Evolutionary conservation across 2,888 invertebrate genomes (phyloP), one percentile per base, ranked within the genome.

Genomic region (Cerastis leucographa): DNA sequence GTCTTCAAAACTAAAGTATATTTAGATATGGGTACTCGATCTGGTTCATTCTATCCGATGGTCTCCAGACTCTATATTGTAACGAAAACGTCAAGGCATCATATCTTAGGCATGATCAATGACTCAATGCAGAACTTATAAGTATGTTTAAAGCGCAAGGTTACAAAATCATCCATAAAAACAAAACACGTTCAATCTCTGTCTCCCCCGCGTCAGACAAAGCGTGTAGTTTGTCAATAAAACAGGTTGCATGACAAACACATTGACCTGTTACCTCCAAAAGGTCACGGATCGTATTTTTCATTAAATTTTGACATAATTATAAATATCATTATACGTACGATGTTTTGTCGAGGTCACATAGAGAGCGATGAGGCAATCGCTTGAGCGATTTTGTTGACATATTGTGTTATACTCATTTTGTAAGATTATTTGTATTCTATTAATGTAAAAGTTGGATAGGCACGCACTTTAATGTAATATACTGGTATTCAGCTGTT

Each of bases 241-340:
- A 74, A 79, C 85, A 77, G 67, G 80, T 86, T 76, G 64, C 56
- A 35, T 74, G 76, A 86, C 86, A 84, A 87, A 85, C 81, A 75
- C 75, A 76, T 73, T 87, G 87, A 87, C 86, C 88, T 69, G 80
- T 79, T 81, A 56, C 80, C 80, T 74, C 54, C 12, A 6, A n/a
- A 25, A 69, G 88, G 70, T 85, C 84, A 84, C 68, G 80, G 75
- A 78, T 77, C 87, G 85, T 89, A 89, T 87, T 84, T 88, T 84
- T 89, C 87, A 86, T 88, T 78, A 83, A 81, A 72, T 83, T 87
- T 88, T 88, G 88, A 88, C 88, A 88, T 87, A 88, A 88, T 88
- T 88, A 88, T 88, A 88, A 88, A 88, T 88, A 80, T 81, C 79
- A 82, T 82, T 81, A 85, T 83, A 74, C 78, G 40, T 71, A 49